These are phyloP conservation scores for Drosophila paulistorum DNA, from an alignment of 1,140 invertebrate species.

Conservation along the genomic window DNA sequence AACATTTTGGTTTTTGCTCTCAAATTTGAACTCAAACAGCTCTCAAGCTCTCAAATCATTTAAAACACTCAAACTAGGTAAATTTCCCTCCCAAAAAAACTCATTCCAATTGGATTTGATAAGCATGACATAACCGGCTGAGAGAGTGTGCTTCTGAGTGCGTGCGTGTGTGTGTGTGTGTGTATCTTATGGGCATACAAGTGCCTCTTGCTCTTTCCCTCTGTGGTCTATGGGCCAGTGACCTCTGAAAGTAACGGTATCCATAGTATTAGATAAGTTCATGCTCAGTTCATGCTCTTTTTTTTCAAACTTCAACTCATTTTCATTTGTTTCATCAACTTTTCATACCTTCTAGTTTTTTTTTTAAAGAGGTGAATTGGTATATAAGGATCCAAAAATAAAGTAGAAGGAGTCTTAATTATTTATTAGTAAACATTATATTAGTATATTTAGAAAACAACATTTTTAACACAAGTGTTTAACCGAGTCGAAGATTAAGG, in stretches of 20 bases:
- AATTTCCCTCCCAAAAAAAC: slow-evolving; percentile 25
- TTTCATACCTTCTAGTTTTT: slow-evolving; percentile 22
- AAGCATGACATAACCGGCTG: slow-evolving; percentile 65
- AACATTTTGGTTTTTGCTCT: neutral
- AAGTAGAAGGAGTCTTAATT: no score
- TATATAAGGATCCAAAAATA: neutral
- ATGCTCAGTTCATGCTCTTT: slow-evolving; percentile 29
- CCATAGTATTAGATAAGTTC: slow-evolving; percentile 75
- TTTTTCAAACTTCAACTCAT: slow-evolving; percentile 18
- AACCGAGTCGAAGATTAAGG: no score
- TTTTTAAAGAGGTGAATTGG: slow-evolving; percentile 7
- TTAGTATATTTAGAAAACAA: no score
- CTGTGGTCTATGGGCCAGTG: slow-evolving; percentile 58
- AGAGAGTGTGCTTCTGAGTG: slow-evolving; percentile 15
- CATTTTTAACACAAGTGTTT: no score
- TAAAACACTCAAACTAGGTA: slow-evolving; percentile 21
- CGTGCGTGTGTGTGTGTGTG: slow-evolving; percentile 13
- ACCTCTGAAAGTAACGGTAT: slow-evolving; percentile 71
- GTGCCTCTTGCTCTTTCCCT: slow-evolving; percentile 38
- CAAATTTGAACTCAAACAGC: neutral
- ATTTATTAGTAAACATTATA: no score
- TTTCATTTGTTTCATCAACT: slow-evolving; percentile 26
- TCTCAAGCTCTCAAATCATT: slow-evolving; percentile 19
- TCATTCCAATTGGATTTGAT: slow-evolving; percentile 48
- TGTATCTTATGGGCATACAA: slow-evolving; percentile 32